Evolutionary conservation across 2,113 vertebrate species (phyloP), one percentile per base, ranked within the genome.

Genomic region (Zapus hudsonius): DNA sequence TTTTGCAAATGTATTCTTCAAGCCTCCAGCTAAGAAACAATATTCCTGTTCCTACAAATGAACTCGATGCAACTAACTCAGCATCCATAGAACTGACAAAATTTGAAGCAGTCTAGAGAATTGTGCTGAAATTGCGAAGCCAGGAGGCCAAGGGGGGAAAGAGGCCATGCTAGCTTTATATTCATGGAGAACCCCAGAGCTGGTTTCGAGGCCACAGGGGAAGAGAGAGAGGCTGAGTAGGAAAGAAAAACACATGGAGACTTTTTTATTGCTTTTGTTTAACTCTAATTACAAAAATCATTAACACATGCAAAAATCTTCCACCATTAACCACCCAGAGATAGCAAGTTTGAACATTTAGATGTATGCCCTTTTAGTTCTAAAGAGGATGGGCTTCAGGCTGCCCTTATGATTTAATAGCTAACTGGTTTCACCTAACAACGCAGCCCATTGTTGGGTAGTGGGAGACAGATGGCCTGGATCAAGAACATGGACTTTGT

Each of bases 241-340:
- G n/a, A 25, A 33, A 95, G 81, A 40, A 93, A 80, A 84, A 57
- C 67, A 93, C 42, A 75, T 0, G n/a, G 87, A 91, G 80, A 78
- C 72, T 61, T 87, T 13, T 93, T 94, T 78, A 91, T 78, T 87
- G 80, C 81, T 84, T 96, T 95, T 92, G 91, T 81, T 92, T 88
- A 94, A 87, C 70, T 90, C 93, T 94, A 92, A 95, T 95, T 96
- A 95, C 81, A 92, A 86, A 96, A 96, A 94, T 73, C 80, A 95
- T 91, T 93, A 94, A 92, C 94, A 87, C 72, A 69, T 2, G 16
- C 84, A 87, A 79, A 94, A 85, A n/a, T 93, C 47, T 70, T 67
- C 81, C 29, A 23, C 79, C 87, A 95, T 95, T 96, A 96, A 94
- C 91, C 67, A 80, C 63, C 80, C 80, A 69, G 91, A 92, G 92